phyloP scores from a whole-genome alignment of 2,888 invertebrate genomes.

The Apocheima hispidaria region DNA sequence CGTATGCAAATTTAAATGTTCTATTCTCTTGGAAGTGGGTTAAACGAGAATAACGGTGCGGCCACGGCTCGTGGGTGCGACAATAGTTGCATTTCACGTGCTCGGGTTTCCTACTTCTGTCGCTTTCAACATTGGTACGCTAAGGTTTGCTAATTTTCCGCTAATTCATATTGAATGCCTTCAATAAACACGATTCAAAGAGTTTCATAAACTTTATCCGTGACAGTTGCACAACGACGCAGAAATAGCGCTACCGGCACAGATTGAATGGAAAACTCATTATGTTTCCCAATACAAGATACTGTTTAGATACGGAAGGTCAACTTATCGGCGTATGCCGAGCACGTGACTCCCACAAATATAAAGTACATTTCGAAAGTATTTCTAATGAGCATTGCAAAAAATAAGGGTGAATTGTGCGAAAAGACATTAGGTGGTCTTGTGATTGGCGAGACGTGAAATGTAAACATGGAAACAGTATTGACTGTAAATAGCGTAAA shows the following conservation, averaged over 20 bases:
- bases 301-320: slow-evolving; percentile 23
- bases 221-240: slow-evolving; percentile 19
- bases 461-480: slow-evolving; percentile 65
- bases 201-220: slow-evolving; percentile 23
- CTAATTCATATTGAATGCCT: slow-evolving; percentile 26
- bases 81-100: slow-evolving; percentile 56
- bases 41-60: slow-evolving; percentile 56
- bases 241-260: slow-evolving; percentile 15
- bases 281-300: slow-evolving; percentile 23
- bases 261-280: slow-evolving; percentile 27
- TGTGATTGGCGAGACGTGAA: slow-evolving; percentile 60
- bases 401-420: slow-evolving; percentile 39
- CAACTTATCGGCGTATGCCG: slow-evolving; percentile 34
- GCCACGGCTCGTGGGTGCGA: slow-evolving; percentile 52
- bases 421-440: slow-evolving; percentile 33
- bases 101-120: slow-evolving; percentile 51
- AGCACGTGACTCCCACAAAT: slow-evolving; percentile 35
- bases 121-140: slow-evolving; percentile 32
- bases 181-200: slow-evolving; percentile 22
- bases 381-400: slow-evolving; percentile 40
- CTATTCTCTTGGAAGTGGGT: slow-evolving; percentile 50
- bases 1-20: slow-evolving; percentile 42
- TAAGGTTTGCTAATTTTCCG: slow-evolving; percentile 30
- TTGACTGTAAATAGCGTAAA: slow-evolving; percentile 49
- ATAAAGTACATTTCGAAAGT: slow-evolving; percentile 27